Percentiles rank a stretch among this genome's conserved stretches.
Conservation (phyloP, 2,113 vertebrate genomes). For the Excalfactoria chinensis region DNA sequence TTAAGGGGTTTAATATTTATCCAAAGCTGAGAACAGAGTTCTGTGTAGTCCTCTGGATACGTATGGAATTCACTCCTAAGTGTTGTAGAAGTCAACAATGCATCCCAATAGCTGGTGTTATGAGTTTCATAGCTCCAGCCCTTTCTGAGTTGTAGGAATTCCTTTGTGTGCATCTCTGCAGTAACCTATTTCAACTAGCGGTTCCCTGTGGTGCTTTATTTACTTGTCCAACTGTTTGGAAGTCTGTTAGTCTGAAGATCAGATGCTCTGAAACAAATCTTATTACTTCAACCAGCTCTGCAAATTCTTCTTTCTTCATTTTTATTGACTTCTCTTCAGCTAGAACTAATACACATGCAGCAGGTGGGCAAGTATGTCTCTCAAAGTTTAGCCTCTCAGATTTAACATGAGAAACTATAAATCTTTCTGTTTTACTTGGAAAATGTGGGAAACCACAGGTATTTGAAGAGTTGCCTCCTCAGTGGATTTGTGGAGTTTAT, state of each 20-base stretch:
- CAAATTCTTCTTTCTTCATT: slow-evolving; percentile 78
- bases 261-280: slow-evolving; percentile 89
- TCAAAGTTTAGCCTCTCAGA: slow-evolving; percentile 42
- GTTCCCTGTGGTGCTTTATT: slow-evolving; percentile 88
- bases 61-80: background rate
- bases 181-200: slow-evolving; percentile 86
- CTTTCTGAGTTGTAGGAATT: slow-evolving; percentile 80
- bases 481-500: slow-evolving; percentile 52
- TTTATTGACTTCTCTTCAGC: slow-evolving; percentile 74
- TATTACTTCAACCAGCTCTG: slow-evolving; percentile 84
- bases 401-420: slow-evolving; percentile 66
- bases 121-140: slow-evolving; percentile 69
- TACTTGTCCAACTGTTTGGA: slow-evolving; percentile 89
- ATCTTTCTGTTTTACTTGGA: slow-evolving; percentile 73
- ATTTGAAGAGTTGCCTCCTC: slow-evolving; percentile 41
- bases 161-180: slow-evolving; percentile 83
- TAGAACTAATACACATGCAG: slow-evolving; percentile 71
- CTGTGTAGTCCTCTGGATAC: background rate
- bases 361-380: slow-evolving; percentile 69
- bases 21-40: background rate
- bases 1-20: background rate
- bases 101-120: slow-evolving; percentile 67
- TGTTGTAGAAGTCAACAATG: slow-evolving; percentile 57
- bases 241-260: slow-evolving; percentile 88
- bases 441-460: slow-evolving; percentile 66